These are phyloP conservation scores for Phyllopteryx taeniolatus DNA, from an alignment of 2,113 vertebrate genomes.

Conservation along the genomic window DNA sequence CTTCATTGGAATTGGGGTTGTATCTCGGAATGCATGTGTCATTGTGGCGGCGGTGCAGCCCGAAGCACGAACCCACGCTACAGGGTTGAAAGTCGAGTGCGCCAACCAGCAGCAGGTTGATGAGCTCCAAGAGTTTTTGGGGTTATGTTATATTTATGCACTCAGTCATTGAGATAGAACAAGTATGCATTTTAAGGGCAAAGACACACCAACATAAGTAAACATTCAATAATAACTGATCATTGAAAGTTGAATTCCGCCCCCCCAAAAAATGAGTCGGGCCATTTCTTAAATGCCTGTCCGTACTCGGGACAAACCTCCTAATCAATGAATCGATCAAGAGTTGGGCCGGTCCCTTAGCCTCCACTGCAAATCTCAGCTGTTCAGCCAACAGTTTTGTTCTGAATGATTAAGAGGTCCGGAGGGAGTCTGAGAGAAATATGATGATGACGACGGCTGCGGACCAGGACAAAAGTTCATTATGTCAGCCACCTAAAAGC, in stretches of 20 bases:
- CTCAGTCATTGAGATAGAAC: not conserved
- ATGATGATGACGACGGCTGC: constrained; percentile 31
- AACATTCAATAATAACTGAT: not conserved
- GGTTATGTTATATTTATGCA: not conserved
- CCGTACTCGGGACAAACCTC: not conserved
- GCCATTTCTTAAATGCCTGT: not conserved
- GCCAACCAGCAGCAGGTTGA: no score
- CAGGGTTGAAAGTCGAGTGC: no score
- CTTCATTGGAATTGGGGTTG: no score
- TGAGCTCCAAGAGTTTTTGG: no score
- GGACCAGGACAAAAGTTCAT: constrained; percentile 42
- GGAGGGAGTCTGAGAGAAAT: constrained; percentile 24
- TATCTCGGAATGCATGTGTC: no score
- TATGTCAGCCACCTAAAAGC: constrained; percentile 14
- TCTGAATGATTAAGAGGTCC: constrained; percentile 28
- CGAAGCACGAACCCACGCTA: no score
- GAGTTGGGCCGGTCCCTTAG: not conserved
- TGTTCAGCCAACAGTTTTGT: not conserved
- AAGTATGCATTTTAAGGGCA: not conserved
- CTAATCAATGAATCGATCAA: constrained; percentile 1
- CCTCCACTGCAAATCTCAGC: no score
- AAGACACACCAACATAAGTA: not conserved
- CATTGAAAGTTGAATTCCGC: not conserved
- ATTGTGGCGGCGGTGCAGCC: no score
- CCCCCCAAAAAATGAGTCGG: not conserved